These are phyloP conservation scores for Psittacula cyanocephala DNA, from an alignment of 2,113 vertebrate genomes.

Conservation along the genomic window DNA sequence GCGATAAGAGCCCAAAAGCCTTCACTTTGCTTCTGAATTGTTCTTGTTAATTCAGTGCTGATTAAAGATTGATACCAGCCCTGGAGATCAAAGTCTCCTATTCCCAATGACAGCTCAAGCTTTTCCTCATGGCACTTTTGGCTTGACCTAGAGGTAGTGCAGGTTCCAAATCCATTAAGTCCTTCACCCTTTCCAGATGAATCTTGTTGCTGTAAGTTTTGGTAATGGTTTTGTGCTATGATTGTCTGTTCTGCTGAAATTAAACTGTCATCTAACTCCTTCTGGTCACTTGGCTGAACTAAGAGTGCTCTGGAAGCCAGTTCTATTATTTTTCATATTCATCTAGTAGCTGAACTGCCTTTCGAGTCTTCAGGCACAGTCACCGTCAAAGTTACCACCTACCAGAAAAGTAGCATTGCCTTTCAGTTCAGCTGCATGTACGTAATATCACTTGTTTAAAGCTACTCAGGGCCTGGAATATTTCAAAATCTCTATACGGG, in stretches of 20 bases:
- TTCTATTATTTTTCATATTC: conserved; percentile 16
- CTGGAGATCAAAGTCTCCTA: conserved; percentile 33
- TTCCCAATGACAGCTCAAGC: neutral
- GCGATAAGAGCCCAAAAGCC: neutral
- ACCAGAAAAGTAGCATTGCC: neutral
- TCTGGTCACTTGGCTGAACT: conserved; percentile 11
- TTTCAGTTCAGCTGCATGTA: neutral
- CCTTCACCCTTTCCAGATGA: conserved; percentile 7
- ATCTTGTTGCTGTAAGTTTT: neutral
- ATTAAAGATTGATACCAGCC: conserved; percentile 38
- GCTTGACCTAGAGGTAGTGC: neutral
- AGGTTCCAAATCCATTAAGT: conserved; percentile 33
- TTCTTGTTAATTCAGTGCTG: conserved; percentile 54
- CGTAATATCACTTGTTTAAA: neutral
- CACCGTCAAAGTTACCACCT: neutral
- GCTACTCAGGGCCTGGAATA: neutral
- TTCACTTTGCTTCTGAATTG: conserved; percentile 13
- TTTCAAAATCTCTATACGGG: neutral
- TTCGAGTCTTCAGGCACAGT: neutral
- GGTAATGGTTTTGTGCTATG: conserved; percentile 8
- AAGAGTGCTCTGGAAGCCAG: neutral
- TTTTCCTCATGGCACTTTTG: conserved; percentile 5
- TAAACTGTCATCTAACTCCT: conserved; percentile 20
- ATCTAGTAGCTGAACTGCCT: neutral
- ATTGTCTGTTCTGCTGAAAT: neutral